Evolutionary conservation across 2,113 vertebrate species (phyloP), one percentile per base, ranked within the genome.

Genomic region (Myrmophylax atrothorax): DNA sequence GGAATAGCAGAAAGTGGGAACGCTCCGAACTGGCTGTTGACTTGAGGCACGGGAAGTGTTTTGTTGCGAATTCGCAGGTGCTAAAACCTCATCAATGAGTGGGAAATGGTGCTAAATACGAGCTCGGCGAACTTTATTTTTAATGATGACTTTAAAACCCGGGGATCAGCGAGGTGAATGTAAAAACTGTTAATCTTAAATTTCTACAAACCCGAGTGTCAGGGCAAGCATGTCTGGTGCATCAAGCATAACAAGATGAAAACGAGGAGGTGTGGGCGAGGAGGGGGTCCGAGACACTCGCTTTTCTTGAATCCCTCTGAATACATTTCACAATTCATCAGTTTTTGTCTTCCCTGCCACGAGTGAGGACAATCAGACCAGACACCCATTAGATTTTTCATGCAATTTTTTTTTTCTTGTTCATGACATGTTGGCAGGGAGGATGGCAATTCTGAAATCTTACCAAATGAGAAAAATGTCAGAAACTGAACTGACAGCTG

Each of bases 301-400:
- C 98, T 99, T 99, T 98, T 98, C 99, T 99, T 98, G 98, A 99
- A 99, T 99, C 99, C 98, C 98, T 99, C 99, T 99, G 99, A 99
- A 99, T 99, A 99, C 98, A 99, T 99, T 99, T 99, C 99, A 99
- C 99, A 99, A 99, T 99, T 99, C 99, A 99, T 99, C 99, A 99
- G 99, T 99, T 99, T 98, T 99, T 99, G 99, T 99, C 99, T 99
- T 99, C 98, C 98, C 99, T 99, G 99, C 99, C 99, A 99, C 98
- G 98, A 99, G 99, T 99, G 99, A 99, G 99, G 99, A 99, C 99
- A 99, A 99, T 99, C 99, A 99, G 99, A 99, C 98, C 99, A 99
- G 99, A 99, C 99, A 99, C 99, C 99, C 99, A 99, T 99, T 99
- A 99, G 99, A 99, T 99, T 99, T 99, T 98, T 99, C 99, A 99